Evolutionary conservation across 2,797 vertebrate genomes (phyloP), one percentile per base, ranked within the genome.

Genomic region (Sebastes minor): DNA sequence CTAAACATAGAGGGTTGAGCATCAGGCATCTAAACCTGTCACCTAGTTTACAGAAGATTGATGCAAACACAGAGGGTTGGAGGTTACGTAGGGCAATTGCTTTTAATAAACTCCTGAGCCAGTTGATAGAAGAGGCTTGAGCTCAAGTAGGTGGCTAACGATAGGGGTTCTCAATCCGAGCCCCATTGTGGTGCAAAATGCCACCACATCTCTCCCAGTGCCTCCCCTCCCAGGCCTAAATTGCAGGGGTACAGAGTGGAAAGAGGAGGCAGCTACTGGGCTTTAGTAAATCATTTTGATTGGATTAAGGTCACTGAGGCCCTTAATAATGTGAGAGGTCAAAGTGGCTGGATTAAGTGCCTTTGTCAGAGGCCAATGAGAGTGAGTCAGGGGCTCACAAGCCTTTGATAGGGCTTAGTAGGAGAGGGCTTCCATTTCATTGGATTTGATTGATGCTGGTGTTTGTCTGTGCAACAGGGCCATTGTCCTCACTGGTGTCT

Each of bases 261-360:
- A 93, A 95, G 94, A 93, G 91, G 94, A 95, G 94, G 93, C 76
- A 72, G 95, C 96, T 92, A 95, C 93, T 93, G 86, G 57, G 91
- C 96, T 97, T 96, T 91, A 96, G 95, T 96, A 97, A 97, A 98
- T 98, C 97, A 98, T 97, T 97, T 97, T 97, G 97, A 99, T 98
- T 98, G 97, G 97, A 99, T 99, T 98, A 98, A 96, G 97, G 96
- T 97, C 97, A 97, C 95, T 88, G 95, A 89, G 91, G 96, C 95
- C 96, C 95, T 97, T 97, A 97, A 98, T 97, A 97, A 96, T 97
- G 97, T 97, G 96, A 98, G 96, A 97, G 98, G 97, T 99, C 95
- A 96, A 91, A 95, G 96, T 91, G 94, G 95, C 93, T 93, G 96
- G 97, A 97, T 97, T 97, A 97, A 97, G 95, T 95, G 93, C 93